Percentiles rank a stretch among this genome's conserved stretches.
Conservation (phyloP, 1,140 invertebrate genomes). For the Manduca sexta region DNA sequence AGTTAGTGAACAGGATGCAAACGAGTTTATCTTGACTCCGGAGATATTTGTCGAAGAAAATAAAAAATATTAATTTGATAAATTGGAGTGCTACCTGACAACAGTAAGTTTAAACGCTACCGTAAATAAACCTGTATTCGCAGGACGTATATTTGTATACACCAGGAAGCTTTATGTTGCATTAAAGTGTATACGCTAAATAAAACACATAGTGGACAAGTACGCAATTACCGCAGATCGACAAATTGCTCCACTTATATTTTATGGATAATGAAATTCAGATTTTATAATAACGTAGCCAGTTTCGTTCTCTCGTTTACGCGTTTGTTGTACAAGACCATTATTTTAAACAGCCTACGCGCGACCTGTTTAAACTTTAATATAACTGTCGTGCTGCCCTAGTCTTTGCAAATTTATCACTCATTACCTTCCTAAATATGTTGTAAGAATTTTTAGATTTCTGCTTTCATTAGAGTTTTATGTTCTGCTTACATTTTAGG, state of each 20-base stretch:
- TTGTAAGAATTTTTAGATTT: constrained; percentile 2
- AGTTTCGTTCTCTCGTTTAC: constrained; percentile 29
- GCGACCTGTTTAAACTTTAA: constrained; percentile 5
- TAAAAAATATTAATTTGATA: no score
- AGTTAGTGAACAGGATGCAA: no score
- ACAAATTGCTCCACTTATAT: constrained; percentile 34
- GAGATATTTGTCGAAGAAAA: no score
- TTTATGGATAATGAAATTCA: constrained; percentile 41
- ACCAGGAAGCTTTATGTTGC: background rate
- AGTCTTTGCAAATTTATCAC: constrained; percentile 16
- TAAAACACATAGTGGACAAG: constrained; percentile 11
- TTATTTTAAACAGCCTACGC: constrained; percentile 10
- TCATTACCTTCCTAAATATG: constrained; percentile 13
- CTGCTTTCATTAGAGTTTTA: background rate
- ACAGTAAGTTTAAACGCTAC: no score
- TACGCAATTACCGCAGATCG: constrained; percentile 22
- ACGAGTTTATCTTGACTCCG: no score
- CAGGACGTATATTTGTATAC: no score
- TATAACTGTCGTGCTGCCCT: constrained; percentile 2
- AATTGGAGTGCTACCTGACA: no score
- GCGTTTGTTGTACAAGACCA: constrained; percentile 23
- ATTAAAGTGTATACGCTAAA: background rate
- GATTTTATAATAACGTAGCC: constrained; percentile 35
- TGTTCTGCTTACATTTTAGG: no score
- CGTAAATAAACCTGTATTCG: no score